These are phyloP conservation scores for Herpailurus yagouaroundi DNA, from an alignment of 2,113 vertebrate genomes.

Conservation along the genomic window DNA sequence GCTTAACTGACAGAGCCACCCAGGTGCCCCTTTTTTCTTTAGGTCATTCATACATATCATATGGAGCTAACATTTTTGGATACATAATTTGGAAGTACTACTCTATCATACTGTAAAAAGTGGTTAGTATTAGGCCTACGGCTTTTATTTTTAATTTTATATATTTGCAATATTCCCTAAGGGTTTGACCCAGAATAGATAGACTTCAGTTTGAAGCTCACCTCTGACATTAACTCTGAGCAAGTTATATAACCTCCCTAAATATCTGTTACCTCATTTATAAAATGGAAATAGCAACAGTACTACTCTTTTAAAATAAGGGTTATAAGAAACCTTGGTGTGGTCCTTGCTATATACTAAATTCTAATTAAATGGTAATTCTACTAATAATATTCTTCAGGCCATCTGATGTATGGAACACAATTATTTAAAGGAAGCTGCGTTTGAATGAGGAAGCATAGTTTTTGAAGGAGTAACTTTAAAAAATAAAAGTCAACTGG, in stretches of 20 bases:
- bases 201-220: not conserved
- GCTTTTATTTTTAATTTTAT: not conserved
- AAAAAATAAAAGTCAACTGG: not conserved
- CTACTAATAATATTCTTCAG: not conserved
- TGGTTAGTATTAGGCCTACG: not conserved
- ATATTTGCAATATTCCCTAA: constrained; percentile 1
- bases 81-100: not conserved
- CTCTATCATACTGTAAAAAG: not conserved
- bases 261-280: not conserved
- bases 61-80: not conserved
- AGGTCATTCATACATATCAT: not conserved
- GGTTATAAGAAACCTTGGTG: not conserved
- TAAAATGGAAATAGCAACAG: not conserved
- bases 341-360: not conserved
- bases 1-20: too few species aligned
- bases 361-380: not conserved
- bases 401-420: not conserved
- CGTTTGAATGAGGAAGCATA: not conserved
- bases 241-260: not conserved
- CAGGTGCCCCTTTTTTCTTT: not conserved
- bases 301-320: not conserved
- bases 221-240: not conserved
- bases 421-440: not conserved
- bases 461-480: not conserved
- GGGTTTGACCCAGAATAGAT: not conserved